These are phyloP conservation scores for Tetropium fuscum DNA, from an alignment of 2,888 invertebrate species.

Conservation along the genomic window DNA sequence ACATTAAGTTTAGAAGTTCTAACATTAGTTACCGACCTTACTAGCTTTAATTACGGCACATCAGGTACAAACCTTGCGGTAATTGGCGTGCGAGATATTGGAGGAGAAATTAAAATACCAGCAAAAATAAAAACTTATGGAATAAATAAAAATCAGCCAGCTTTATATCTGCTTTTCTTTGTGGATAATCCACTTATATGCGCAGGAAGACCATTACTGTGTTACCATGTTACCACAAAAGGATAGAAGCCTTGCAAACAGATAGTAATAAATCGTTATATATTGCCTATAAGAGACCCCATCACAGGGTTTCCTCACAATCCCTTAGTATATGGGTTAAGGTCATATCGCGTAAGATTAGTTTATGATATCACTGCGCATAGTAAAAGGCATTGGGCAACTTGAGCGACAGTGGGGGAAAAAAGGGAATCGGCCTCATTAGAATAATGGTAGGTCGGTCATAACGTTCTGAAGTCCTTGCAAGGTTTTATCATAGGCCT, in stretches of 20 bases:
- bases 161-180: not conserved
- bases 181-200: not conserved
- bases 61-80: slow-evolving; percentile 8
- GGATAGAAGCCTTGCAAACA: not conserved
- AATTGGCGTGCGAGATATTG: not conserved
- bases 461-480: slow-evolving; percentile 1
- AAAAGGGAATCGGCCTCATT: not conserved
- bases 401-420: not conserved
- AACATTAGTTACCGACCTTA: slow-evolving; percentile 6
- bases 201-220: not conserved
- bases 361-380: slow-evolving; percentile 3
- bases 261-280: not conserved
- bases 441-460: slow-evolving; percentile 7
- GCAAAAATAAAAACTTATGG: too few relatives aligned
- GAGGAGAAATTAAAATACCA: slow-evolving; percentile 7
- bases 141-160: not conserved
- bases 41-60: slow-evolving; percentile 9
- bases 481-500: slow-evolving; percentile 11
- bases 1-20: slow-evolving; percentile 7
- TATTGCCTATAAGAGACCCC: slow-evolving; percentile 1
- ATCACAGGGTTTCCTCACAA: slow-evolving; percentile 5
- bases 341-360: not conserved
- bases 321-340: slow-evolving; percentile 9
- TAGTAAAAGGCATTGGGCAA: not conserved
- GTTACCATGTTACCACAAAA: slow-evolving; percentile 1